These are phyloP conservation scores for Pipistrellus pygmaeus DNA, from an alignment of 2,797 vertebrate species.

Conservation along the genomic window DNA sequence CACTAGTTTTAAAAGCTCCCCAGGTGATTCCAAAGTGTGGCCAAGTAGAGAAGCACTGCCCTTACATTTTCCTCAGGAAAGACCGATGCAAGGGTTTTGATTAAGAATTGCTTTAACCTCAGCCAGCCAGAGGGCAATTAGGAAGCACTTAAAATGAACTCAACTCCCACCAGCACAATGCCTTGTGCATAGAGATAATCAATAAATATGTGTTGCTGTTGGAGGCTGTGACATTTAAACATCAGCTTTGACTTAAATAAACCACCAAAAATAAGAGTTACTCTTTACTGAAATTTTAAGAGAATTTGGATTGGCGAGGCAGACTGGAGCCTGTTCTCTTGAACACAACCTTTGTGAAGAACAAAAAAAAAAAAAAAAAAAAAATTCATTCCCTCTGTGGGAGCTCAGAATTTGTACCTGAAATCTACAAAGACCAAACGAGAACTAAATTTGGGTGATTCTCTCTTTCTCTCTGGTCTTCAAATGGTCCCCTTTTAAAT, in stretches of 20 bases:
- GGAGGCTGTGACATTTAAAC: slow-evolving; percentile 48
- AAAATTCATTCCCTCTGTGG: slow-evolving; percentile 73
- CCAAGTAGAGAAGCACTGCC: slow-evolving; percentile 51
- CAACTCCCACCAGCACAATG: slow-evolving; percentile 48
- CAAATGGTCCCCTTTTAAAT: slow-evolving; percentile 74
- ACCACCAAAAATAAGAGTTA: slow-evolving; percentile 63
- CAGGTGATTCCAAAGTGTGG: slow-evolving; percentile 63
- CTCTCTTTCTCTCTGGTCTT: slow-evolving; percentile 72
- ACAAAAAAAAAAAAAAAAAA: slow-evolving; percentile 82
- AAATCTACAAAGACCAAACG: slow-evolving; percentile 80
- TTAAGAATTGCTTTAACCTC: slow-evolving; percentile 80
- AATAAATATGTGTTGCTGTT: slow-evolving; percentile 62
- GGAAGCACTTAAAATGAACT: slow-evolving; percentile 78
- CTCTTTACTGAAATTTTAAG: slow-evolving; percentile 70
- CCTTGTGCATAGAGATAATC: slow-evolving; percentile 58
- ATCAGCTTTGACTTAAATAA: slow-evolving; percentile 76
- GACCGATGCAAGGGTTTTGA: slow-evolving; percentile 74
- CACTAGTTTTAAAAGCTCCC: slow-evolving; percentile 70
- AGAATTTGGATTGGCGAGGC: slow-evolving; percentile 71
- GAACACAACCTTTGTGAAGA: slow-evolving; percentile 78
- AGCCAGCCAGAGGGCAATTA: slow-evolving; percentile 76
- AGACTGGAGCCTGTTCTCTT: slow-evolving; percentile 67
- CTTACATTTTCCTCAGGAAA: slow-evolving; percentile 71
- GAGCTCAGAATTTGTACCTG: slow-evolving; percentile 76
- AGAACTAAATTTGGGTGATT: slow-evolving; percentile 80